phyloP scores from a whole-genome alignment of 1,140 invertebrate genomes.

The Meloidogyne exigua region DNA sequence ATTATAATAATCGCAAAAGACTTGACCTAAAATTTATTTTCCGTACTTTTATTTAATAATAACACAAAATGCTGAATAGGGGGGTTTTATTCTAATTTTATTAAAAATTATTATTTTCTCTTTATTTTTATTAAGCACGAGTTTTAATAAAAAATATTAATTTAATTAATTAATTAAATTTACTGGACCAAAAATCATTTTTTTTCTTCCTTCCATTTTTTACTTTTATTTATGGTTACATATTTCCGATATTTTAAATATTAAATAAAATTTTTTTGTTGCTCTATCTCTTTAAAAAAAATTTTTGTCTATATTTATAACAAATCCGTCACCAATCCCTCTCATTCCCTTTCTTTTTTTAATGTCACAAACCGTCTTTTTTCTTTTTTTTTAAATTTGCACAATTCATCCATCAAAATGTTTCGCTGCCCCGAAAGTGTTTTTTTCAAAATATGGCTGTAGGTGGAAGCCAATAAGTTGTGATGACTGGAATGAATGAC shows the following conservation, averaged over 20 bases:
- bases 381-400: background rate
- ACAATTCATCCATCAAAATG: constrained; percentile 4
- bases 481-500: background rate
- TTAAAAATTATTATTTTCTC: no score
- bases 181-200: background rate
- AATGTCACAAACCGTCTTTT: background rate
- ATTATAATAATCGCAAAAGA: constrained; percentile 5
- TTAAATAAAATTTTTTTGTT: background rate
- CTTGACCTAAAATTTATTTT: background rate
- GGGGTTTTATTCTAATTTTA: background rate
- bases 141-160: no score
- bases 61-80: background rate
- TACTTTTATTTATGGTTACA: background rate
- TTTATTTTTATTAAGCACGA: no score
- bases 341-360: background rate
- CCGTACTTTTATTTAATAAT: background rate
- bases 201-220: background rate
- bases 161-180: background rate
- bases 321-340: background rate
- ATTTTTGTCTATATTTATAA: background rate
- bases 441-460: background rate
- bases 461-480: background rate
- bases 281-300: background rate
- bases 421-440: background rate
- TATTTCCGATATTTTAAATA: background rate